Evolutionary conservation across 92 coral and sea anemone species (phyloP).

Genomic region (Actinernus sp.): DNA sequence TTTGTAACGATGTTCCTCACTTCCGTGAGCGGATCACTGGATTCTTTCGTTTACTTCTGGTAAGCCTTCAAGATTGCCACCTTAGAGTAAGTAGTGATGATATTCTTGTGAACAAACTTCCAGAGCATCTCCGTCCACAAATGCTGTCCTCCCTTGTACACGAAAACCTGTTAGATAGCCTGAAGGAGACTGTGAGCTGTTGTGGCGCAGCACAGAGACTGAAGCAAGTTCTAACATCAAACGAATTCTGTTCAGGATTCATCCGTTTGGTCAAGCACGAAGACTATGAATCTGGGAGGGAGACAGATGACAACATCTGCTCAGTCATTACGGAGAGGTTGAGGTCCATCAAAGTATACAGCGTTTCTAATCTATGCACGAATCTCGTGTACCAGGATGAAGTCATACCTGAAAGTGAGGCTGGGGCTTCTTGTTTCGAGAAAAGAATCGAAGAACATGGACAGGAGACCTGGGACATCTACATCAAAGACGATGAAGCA

Average conservation of each 20-base stretch:
- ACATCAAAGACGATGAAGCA: slow-evolving; percentile 12
- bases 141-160: slow-evolving; percentile 41
- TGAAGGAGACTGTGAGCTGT: neutral
- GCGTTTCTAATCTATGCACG: slow-evolving; percentile 20
- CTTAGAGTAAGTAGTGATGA: slow-evolving; percentile 15
- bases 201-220: slow-evolving; percentile 20
- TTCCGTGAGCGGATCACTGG: slow-evolving; percentile 34
- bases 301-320: slow-evolving; percentile 6
- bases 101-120: slow-evolving; percentile 18
- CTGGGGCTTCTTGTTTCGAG: slow-evolving; percentile 35
- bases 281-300: neutral
- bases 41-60: slow-evolving; percentile 10
- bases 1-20: slow-evolving; percentile 43
- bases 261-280: slow-evolving; percentile 43
- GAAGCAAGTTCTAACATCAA: slow-evolving; percentile 14
- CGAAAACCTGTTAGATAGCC: slow-evolving; percentile 2
- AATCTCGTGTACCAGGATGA: slow-evolving; percentile 13
- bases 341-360: slow-evolving; percentile 17
- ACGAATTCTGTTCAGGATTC: slow-evolving; percentile 35
- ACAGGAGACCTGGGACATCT: slow-evolving; percentile 49
- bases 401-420: slow-evolving; percentile 31
- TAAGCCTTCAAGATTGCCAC: slow-evolving; percentile 25
- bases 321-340: slow-evolving; percentile 6
- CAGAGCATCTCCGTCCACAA: slow-evolving; percentile 22
- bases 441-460: slow-evolving; percentile 27